Evolutionary conservation across 2,888 invertebrate species (phyloP), one percentile per base, ranked within the genome.

Genomic region (Andricus curvator): DNA sequence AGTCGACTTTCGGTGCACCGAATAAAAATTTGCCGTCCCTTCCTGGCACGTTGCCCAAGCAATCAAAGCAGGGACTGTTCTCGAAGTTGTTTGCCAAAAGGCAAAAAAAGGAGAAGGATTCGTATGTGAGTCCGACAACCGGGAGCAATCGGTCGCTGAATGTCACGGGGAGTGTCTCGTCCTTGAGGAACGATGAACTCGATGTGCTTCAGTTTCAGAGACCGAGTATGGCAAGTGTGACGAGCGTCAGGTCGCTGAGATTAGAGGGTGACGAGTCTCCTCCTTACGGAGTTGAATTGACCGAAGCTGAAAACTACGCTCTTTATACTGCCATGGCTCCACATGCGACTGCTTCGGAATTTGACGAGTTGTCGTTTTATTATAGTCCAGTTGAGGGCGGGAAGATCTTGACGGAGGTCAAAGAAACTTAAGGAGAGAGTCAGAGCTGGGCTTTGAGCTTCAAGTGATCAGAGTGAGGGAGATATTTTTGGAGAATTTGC

Each of bases 241-340:
- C 86, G 44, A 88, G 74, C 78, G 82, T 87, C 2, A 88, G 87
- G 70, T 88, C 89, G 17, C 82, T 88, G 29, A 86, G 60, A 25
- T 78, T 88, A 5, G 89, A 89, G 11, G 89, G 88, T 6, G 90
- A 91, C 13, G 89, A 88, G 22, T 89, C 91, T 33, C 90, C 91
- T 0, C 86, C 90, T 1, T 90, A 91, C 51, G 92, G 89, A 80
- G 91, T 96, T 66, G 97, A 97, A 86, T 93, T 97, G 48, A 97
- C 97, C 0, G 97, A 97, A 86, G 97, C 97, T 1, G 98, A 98
- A 89, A 97, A 97, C 90, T 97, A 97, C 91, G 97, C 97, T 51
- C 92, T 98, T 81, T 98, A 98, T 87, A 97, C 97, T 88, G 96
- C 96, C 78, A 95, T 97, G 90, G 97, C 97, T 17, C 97, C 97